Evolutionary conservation across 2,888 invertebrate species (phyloP).

Genomic region (Macroteleia sp.): DNA sequence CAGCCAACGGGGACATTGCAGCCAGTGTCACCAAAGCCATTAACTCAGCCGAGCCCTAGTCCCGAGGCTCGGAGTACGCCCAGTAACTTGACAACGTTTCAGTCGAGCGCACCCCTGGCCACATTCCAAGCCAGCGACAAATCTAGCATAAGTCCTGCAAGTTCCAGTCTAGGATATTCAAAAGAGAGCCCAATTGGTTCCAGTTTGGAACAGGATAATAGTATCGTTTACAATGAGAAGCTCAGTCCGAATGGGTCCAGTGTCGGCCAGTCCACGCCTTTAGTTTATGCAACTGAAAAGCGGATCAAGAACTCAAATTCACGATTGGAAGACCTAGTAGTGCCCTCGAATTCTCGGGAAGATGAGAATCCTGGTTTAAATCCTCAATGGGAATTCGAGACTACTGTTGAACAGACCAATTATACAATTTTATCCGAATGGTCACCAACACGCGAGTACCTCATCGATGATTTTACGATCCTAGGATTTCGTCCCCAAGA

Average conservation of each 20-base stretch:
- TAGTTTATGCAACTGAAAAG: constrained; percentile 76
- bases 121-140: constrained; percentile 81
- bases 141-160: constrained; percentile 80
- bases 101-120: constrained; percentile 78
- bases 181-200: constrained; percentile 79
- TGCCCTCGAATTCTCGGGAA: constrained; percentile 71
- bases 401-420: constrained; percentile 77
- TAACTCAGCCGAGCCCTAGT: constrained; percentile 74
- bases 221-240: constrained; percentile 75
- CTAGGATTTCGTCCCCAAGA: constrained; percentile 94
- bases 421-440: constrained; percentile 82
- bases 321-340: constrained; percentile 80
- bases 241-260: constrained; percentile 79
- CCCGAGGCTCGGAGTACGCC: constrained; percentile 77
- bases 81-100: constrained; percentile 80
- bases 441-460: constrained; percentile 80
- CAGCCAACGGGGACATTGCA: constrained; percentile 84
- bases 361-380: constrained; percentile 76
- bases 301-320: constrained; percentile 67
- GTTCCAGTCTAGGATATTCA: constrained; percentile 79
- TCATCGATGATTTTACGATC: constrained; percentile 90
- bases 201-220: constrained; percentile 76
- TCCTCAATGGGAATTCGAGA: constrained; percentile 85
- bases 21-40: constrained; percentile 83
- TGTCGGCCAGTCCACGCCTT: constrained; percentile 77